Evolutionary conservation across 1,140 invertebrate species (phyloP).

Genomic region (Caerostris extrusa): DNA sequence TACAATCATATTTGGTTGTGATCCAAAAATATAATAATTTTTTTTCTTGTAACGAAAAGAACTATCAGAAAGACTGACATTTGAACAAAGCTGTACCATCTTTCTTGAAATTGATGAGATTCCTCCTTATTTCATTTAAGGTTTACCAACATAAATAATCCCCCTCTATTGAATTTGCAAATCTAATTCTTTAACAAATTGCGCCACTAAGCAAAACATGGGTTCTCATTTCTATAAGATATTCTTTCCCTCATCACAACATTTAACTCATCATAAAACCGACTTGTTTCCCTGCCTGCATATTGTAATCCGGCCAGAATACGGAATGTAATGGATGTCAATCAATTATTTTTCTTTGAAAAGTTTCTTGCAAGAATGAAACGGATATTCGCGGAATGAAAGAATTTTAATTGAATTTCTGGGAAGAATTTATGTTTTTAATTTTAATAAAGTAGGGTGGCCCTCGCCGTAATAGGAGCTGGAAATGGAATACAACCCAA

Average conservation of each 20-base stretch:
- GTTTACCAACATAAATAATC: background rate
- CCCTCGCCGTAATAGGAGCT: background rate
- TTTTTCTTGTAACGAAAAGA: too few relatives aligned
- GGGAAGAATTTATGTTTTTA: slow-evolving; percentile 38
- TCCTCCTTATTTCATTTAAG: background rate
- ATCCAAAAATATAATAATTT: too few relatives aligned
- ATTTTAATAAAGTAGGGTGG: slow-evolving; percentile 12
- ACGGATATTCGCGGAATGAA: background rate
- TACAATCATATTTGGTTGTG: too few relatives aligned
- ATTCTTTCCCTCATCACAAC: background rate
- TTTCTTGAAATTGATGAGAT: background rate
- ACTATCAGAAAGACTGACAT: background rate
- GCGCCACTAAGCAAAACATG: background rate
- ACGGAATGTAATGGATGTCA: slow-evolving; percentile 18
- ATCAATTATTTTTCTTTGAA: slow-evolving; percentile 46
- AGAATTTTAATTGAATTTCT: slow-evolving; percentile 62
- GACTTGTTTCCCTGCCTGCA: background rate
- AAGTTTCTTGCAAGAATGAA: background rate
- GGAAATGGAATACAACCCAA: background rate
- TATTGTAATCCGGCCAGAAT: background rate
- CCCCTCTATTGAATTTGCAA: slow-evolving; percentile 5
- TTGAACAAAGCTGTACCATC: background rate
- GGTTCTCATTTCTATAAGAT: background rate
- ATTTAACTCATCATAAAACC: background rate
- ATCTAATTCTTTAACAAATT: slow-evolving; percentile 3